Base-by-base conservation (phyloP, 2,113 vertebrate genomes). In the Clarias gariepinus region DNA sequence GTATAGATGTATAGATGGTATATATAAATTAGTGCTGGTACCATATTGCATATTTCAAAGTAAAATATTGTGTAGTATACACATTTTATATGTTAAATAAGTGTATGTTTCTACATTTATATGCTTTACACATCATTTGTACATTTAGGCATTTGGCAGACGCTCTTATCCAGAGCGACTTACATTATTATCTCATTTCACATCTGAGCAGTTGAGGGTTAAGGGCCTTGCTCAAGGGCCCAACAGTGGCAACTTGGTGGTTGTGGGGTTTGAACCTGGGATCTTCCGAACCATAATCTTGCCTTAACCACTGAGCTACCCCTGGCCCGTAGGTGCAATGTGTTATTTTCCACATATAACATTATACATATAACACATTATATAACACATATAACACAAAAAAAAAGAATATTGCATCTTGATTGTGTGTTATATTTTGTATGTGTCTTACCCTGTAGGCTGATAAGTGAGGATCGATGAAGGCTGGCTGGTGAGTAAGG, bases 381-480 rank as follows among this genome's bases (percentile, higher is more conserved):
- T n/a, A n/a, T n/a, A n/a, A n/a, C 66, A 33, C 28, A 69, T 68
- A 68, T 16, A 68, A 1, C 28, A 28, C n/a, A n/a, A n/a, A 19
- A 61, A 47, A 36, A 58, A 66, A 66, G 13, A 66, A 15, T 28
- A 28, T 66, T 69, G 16, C 4, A 80, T 57, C 19, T 23, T 81
- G 15, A 7, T 52, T n/a, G 80, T 52, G 80, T 89, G 82, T 68
- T 76, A 83, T 47, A 78, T 13, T 83, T 7, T 73, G 21, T 60
- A 30, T 28, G 47, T 69, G 68, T 94, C 94, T 93, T 93, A 96
- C 94, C 93, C 84, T 90, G 91, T 88, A 88, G 93, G 90, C 89
- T 19, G 74, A 83, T 93, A 89, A 90, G 94, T 91, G 89, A 87
- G 73, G 13, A 90, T 89, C 87, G 91, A 86, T 64, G 33, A 63